Percentiles rank a stretch among this genome's conserved stretches.
Evolutionary conservation across 2,113 vertebrate genomes (phyloP).

Genomic region (Tylochromis polylepis): DNA sequence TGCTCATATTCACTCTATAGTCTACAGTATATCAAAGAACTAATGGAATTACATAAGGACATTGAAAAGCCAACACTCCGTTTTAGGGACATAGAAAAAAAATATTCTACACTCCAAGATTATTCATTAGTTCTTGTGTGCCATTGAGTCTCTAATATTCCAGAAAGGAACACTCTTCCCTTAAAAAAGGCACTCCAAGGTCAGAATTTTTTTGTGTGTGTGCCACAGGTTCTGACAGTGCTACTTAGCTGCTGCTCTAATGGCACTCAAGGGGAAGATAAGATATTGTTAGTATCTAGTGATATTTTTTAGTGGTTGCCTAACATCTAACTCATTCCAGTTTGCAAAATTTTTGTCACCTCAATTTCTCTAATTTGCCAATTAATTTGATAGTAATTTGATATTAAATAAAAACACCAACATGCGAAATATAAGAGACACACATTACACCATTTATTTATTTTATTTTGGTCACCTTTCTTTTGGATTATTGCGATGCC

Average conservation of each 20-base stretch:
- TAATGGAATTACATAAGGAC: conserved; percentile 62
- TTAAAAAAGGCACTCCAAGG: neutral
- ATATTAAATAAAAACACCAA: neutral
- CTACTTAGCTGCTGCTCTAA: conserved; percentile 20
- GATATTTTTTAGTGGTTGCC: neutral
- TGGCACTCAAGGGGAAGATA: conserved; percentile 6
- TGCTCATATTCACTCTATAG: conserved; percentile 31
- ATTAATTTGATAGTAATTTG: neutral
- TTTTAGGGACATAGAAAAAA: conserved; percentile 33
- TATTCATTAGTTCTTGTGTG: conserved; percentile 28
- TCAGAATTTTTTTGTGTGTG: neutral
- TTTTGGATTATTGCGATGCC: neutral
- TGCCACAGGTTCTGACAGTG: conserved; percentile 5
- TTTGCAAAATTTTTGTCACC: neutral
- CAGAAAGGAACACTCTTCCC: conserved; percentile 17
- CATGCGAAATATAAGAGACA: neutral
- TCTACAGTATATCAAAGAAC: conserved; percentile 35
- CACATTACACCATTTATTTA: neutral
- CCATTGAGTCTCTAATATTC: conserved; percentile 22
- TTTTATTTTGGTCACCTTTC: neutral
- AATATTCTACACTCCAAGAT: conserved; percentile 19
- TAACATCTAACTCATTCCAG: neutral
- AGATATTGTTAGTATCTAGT: conserved; percentile 1
- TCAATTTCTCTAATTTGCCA: neutral
- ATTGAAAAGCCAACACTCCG: conserved; percentile 43